A percentile compares a stretch with the other conserved stretches of the same genome.
Conservation (phyloP, 1,140 invertebrate genomes). For the Caenorhabditis remanei region DNA sequence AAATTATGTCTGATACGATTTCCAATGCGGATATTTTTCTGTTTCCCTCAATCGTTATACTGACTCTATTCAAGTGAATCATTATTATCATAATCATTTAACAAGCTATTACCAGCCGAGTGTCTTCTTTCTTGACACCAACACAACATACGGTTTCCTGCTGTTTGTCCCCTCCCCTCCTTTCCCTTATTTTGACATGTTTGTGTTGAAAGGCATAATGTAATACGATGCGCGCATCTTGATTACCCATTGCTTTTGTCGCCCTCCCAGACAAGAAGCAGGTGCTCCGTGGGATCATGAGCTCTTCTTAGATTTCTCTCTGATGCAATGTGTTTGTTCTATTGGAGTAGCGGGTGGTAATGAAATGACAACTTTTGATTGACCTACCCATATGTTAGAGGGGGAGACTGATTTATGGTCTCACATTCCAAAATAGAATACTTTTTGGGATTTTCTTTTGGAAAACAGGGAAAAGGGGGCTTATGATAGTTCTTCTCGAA, state of each 20-base stretch:
- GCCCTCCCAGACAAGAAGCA: neutral
- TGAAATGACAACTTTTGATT: conserved; percentile 8
- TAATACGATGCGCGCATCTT: conserved; percentile 13
- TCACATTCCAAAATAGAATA: too few species aligned
- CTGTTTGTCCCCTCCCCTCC: neutral
- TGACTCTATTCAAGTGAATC: too few species aligned
- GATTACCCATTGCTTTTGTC: neutral
- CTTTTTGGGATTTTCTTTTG: too few species aligned
- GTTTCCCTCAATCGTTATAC: too few species aligned
- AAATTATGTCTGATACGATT: too few species aligned
- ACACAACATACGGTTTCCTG: neutral
- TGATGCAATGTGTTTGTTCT: conserved; percentile 17
- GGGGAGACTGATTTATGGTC: too few species aligned
- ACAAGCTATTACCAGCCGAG: neutral
- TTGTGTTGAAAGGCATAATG: neutral
- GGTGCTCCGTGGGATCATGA: conserved; percentile 11
- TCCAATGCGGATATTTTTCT: too few species aligned
- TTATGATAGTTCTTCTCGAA: neutral
- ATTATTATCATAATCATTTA: too few species aligned
- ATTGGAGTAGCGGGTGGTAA: too few species aligned
- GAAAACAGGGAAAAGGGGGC: too few species aligned
- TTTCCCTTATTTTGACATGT: neutral
- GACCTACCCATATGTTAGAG: neutral
- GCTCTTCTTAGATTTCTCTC: too few species aligned
- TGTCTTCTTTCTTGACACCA: conserved; percentile 4